A percentile compares a stretch with the other conserved stretches of the same genome.
Evolutionary conservation across 2,797 vertebrate species (phyloP).

Genomic region (Pteropus rufus): DNA sequence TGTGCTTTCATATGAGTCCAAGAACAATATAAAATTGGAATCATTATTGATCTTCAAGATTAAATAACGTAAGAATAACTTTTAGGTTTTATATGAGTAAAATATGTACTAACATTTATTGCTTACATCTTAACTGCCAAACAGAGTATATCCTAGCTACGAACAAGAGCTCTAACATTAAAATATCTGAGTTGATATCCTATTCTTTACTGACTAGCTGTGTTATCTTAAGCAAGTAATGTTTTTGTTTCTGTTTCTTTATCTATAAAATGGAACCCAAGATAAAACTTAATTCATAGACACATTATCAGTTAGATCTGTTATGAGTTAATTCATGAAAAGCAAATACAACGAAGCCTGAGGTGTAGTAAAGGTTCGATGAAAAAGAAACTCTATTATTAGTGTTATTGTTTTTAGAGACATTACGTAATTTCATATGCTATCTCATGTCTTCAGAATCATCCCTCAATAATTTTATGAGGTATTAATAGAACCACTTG

Average conservation of each 20-base stretch:
- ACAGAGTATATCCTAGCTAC: background rate
- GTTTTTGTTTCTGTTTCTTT: background rate
- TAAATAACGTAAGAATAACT: background rate
- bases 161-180: background rate
- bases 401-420: background rate
- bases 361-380: background rate
- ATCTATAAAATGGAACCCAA: background rate
- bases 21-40: background rate
- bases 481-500: background rate
- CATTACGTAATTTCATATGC: background rate
- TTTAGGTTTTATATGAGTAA: background rate
- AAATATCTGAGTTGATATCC: background rate
- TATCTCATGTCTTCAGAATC: background rate
- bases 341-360: background rate
- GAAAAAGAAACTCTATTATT: background rate
- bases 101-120: background rate
- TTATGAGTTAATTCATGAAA: background rate
- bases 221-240: background rate
- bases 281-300: background rate
- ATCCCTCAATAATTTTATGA: background rate
- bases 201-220: background rate
- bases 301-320: background rate
- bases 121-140: background rate
- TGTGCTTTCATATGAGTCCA: background rate
- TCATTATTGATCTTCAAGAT: background rate